These are phyloP conservation scores for Acanthaster planci DNA, from an alignment of 35 echinoderm and acorn worm species.

Conservation along the genomic window DNA sequence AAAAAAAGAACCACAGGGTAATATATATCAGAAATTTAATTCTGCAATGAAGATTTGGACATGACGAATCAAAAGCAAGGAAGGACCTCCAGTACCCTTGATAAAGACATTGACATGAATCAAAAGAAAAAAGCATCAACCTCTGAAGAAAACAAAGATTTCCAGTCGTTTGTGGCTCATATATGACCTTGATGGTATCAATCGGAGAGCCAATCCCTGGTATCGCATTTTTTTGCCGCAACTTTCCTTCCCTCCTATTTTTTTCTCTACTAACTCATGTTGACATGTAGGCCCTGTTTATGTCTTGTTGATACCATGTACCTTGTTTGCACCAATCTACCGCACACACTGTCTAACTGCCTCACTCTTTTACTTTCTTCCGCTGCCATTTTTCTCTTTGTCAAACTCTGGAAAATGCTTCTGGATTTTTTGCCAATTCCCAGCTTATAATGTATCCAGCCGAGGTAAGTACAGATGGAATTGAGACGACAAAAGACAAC, in stretches of 20 bases:
- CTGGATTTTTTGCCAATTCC: constrained; percentile 50
- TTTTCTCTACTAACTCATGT: constrained; percentile 15
- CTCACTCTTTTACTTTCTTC: constrained; percentile 24
- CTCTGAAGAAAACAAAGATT: no score
- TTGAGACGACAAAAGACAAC: not conserved
- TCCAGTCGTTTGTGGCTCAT: no score
- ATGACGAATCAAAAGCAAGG: no score
- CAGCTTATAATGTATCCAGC: constrained; percentile 51
- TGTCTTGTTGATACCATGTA: constrained; percentile 26
- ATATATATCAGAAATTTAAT: no score
- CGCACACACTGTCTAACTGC: constrained; percentile 28
- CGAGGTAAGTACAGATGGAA: constrained; percentile 12
- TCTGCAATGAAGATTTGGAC: no score
- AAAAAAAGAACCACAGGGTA: no score
- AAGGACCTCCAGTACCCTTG: no score
- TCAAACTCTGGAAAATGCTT: constrained; percentile 40
- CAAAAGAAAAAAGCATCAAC: no score
- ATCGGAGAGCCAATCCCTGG: not conserved
- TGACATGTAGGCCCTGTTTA: not conserved
- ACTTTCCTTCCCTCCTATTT: not conserved
- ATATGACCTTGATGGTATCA: no score
- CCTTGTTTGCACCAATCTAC: constrained; percentile 25
- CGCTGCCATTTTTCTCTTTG: constrained; percentile 21
- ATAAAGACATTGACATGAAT: no score
- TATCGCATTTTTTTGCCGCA: not conserved